Evolutionary conservation across 2,113 vertebrate genomes (phyloP).

Genomic region (Phaethornis superciliosus): DNA sequence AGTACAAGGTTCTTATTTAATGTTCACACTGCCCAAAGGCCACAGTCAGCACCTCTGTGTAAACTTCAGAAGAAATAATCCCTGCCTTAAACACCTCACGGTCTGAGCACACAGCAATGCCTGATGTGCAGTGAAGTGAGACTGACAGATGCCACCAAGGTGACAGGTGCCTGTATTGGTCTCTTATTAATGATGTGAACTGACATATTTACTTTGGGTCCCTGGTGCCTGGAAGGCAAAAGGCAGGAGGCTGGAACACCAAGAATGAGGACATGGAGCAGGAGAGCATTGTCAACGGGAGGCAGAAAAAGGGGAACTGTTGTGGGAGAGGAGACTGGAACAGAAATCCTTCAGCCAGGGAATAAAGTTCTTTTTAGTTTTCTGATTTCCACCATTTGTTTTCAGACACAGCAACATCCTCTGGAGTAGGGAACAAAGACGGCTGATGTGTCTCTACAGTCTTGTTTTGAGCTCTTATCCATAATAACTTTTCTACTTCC

Average conservation of each 20-base stretch:
- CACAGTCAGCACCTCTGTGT: slow-evolving; percentile 5
- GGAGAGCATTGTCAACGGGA: background rate
- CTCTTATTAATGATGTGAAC: background rate
- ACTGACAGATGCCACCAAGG: background rate
- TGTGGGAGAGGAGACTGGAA: background rate
- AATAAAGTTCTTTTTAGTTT: background rate
- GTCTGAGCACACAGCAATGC: background rate
- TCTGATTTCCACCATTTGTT: background rate
- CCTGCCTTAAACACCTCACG: slow-evolving; percentile 8
- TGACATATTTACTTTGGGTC: background rate
- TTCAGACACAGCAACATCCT: background rate
- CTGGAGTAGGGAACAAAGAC: background rate
- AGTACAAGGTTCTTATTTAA: slow-evolving; percentile 17
- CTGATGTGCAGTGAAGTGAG: rapidly evolving
- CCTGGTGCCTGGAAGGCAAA: background rate
- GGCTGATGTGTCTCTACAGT: background rate
- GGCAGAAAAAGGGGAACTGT: background rate
- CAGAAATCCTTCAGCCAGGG: background rate
- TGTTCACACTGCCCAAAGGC: background rate
- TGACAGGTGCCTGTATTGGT: background rate
- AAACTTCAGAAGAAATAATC: slow-evolving; percentile 7
- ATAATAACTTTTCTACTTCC: background rate
- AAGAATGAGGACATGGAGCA: background rate
- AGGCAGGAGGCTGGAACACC: background rate
- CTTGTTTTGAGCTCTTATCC: background rate